A percentile compares a stretch with the other conserved stretches of the same genome.
Evolutionary conservation across 1,140 invertebrate genomes (phyloP).

Genomic region (Dufourea novaeangliae): DNA sequence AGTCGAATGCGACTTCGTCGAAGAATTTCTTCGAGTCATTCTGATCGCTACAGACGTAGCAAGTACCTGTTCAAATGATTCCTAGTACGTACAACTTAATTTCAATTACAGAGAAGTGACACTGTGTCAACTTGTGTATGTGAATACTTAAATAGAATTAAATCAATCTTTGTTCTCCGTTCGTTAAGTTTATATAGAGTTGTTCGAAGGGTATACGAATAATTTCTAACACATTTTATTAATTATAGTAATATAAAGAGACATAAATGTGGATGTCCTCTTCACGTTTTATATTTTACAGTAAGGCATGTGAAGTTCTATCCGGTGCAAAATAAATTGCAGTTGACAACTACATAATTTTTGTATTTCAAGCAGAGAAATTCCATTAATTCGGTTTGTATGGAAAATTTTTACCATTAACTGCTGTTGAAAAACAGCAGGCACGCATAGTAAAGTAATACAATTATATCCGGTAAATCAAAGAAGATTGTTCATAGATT

Average conservation of each 20-base stretch:
- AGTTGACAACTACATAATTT: neutral
- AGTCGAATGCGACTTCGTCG: conserved; percentile 41
- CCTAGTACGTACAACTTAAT: conserved; percentile 27
- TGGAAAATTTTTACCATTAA: too few relatives aligned
- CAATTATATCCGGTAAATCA: too few relatives aligned
- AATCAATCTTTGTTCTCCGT: neutral
- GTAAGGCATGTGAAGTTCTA: neutral
- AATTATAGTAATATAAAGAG: neutral
- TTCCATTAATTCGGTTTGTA: too few relatives aligned
- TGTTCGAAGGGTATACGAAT: neutral
- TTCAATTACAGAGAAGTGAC: conserved; percentile 3
- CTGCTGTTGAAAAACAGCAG: too few relatives aligned
- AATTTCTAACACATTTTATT: neutral
- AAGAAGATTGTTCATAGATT: too few relatives aligned
- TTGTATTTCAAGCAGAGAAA: too few relatives aligned
- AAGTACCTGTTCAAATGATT: conserved; percentile 61
- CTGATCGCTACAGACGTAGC: conserved; percentile 35
- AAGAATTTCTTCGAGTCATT: conserved; percentile 40
- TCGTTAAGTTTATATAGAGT: neutral
- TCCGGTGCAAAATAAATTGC: neutral
- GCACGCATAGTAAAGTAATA: too few relatives aligned
- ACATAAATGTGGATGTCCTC: neutral
- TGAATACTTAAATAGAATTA: neutral
- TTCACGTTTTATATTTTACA: too few relatives aligned
- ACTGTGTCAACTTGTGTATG: conserved; percentile 2